phyloP scores from a whole-genome alignment of 1,140 invertebrate genomes.

The Orius insidiosus region DNA sequence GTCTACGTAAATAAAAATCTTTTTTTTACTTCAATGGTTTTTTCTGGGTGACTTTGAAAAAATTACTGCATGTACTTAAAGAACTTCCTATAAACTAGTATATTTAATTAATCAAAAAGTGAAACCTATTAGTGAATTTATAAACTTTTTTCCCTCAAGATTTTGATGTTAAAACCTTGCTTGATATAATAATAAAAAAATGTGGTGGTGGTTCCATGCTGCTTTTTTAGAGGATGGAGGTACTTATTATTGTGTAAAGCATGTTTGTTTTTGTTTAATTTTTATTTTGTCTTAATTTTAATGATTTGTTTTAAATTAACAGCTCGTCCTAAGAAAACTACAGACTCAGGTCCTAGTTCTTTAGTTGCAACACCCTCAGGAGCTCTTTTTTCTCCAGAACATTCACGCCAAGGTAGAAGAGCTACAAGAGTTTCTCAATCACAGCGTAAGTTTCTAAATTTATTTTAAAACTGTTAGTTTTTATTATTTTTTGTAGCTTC shows the following conservation, averaged over 20 bases:
- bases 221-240: constrained; percentile 7
- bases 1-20: constrained; percentile 47
- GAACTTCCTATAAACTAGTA: background rate
- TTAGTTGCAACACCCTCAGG: constrained; percentile 5
- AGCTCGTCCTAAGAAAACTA: constrained; percentile 34
- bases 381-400: constrained; percentile 27
- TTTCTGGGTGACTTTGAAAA: background rate
- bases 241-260: background rate
- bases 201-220: background rate
- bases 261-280: background rate
- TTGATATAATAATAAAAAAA: no score
- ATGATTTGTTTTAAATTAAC: no score
- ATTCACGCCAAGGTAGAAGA: constrained; percentile 40
- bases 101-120: background rate
- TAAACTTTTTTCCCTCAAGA: no score
- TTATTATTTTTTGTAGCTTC: constrained; percentile 35
- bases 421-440: constrained; percentile 67
- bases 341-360: constrained; percentile 15
- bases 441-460: constrained; percentile 76
- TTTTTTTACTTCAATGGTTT: no score
- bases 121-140: no score
- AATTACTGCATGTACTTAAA: background rate
- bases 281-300: no score
- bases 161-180: no score
- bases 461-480: no score